phyloP scores from a whole-genome alignment of 2,888 invertebrate species.

The Stenchaetothrips biformis region DNA sequence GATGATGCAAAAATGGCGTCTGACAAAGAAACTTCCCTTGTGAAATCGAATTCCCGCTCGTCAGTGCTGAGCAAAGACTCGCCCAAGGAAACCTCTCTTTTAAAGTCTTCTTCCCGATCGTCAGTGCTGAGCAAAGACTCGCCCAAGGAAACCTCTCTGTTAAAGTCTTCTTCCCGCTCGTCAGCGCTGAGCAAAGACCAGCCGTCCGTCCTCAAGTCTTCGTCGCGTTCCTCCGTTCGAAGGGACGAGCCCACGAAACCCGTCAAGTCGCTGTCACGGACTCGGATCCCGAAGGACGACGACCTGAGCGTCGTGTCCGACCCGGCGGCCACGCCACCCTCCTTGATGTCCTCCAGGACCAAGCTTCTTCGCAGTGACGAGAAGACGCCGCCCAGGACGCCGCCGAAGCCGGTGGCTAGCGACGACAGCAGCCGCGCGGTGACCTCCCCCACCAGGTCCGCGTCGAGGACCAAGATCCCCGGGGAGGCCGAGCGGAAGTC shows the following conservation, averaged over 20 bases:
- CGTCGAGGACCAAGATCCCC: neutral
- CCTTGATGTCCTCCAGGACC: neutral
- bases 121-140: neutral
- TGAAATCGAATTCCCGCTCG: neutral
- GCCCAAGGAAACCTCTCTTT: neutral
- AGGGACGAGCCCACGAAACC: neutral
- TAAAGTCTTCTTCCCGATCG: neutral
- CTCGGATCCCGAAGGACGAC: neutral
- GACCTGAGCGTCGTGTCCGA: neutral
- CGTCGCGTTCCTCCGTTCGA: neutral
- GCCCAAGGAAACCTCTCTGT: neutral
- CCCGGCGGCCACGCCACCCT: neutral
- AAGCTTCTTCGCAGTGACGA: neutral
- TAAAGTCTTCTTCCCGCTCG: neutral
- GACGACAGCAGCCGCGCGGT: neutral
- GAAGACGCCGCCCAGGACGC: neutral
- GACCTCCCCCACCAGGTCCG: neutral
- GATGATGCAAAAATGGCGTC: too few species aligned
- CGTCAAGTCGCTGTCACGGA: neutral
- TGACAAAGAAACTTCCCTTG: neutral
- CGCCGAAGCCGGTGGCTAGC: neutral
- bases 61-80: neutral
- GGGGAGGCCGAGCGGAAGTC: neutral
- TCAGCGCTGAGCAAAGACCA: neutral
- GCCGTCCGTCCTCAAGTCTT: neutral